Evolutionary conservation across 2,888 invertebrate genomes (phyloP).

Genomic region (Calameuta pallipes): DNA sequence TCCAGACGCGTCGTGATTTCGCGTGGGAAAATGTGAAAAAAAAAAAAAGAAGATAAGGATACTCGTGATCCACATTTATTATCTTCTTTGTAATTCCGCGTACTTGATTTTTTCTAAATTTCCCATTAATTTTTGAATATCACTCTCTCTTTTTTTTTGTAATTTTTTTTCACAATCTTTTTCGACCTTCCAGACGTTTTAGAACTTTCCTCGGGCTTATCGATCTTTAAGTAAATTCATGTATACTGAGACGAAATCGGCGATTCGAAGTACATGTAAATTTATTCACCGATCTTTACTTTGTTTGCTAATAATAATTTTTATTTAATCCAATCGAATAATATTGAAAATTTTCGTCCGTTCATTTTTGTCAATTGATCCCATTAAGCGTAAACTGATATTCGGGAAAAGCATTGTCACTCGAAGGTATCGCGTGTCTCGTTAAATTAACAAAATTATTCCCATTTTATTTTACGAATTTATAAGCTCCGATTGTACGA

Average conservation of each 20-base stretch:
- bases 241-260: background rate
- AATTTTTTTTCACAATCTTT: background rate
- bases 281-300: background rate
- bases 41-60: background rate
- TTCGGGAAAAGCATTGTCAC: background rate
- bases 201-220: background rate
- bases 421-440: background rate
- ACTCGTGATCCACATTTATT: background rate
- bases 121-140: too few species aligned
- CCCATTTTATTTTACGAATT: background rate
- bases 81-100: background rate
- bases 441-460: background rate
- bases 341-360: background rate
- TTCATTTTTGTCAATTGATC: background rate
- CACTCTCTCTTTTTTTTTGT: too few species aligned
- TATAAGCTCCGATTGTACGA: background rate
- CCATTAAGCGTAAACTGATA: background rate
- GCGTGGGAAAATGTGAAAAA: background rate
- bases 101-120: too few species aligned
- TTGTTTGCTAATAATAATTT: background rate
- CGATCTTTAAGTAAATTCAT: background rate
- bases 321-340: background rate
- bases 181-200: background rate
- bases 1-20: background rate
- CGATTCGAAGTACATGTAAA: background rate